Evolutionary conservation across 2,888 invertebrate species (phyloP), one percentile per base, ranked within the genome.

Genomic region (Lasioglossum calceatum): DNA sequence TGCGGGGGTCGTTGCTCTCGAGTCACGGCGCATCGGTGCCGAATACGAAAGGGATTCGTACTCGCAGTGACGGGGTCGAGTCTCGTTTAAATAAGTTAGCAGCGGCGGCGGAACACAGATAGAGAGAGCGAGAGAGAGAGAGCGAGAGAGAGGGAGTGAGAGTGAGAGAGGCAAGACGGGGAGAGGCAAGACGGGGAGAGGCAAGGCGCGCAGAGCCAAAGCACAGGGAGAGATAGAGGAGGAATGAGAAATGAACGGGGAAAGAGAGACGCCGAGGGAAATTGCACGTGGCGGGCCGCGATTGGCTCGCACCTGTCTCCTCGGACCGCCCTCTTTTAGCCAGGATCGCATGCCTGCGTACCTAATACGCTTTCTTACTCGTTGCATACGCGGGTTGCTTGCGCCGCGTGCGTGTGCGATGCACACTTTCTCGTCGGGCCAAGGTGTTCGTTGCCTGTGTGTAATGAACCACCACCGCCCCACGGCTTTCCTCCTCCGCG

Each of bases 221-320:
- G 32, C 32, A 64, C 16, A 39, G 36, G 89, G 70, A 70, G 36
- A 81, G 79, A 74, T 42, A 79, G 77, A 80, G 67, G 78, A 78
- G 70, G 80, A 81, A 72, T 70, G 89, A 61, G 84, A 84, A 82
- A 85, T 71, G 75, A 81, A 83, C 44, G 74, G 72, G 76, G 77
- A 85, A 82, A 89, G 91, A 90, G 88, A 87, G 88, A 87, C 73
- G 87, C 84, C 85, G 87, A 92, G 92, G 94, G 93, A 93, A 94
- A 93, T 94, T 92, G 93, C 93, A 93, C 93, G 91, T 92, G 93
- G 93, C 93, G 92, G 90, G 88, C 88, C 92, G 91, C 92, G 93
- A 95, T 95, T 95, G 94, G 94, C 92, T 93, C 92, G 93, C 93
- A 94, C 94, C 94, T 94, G 94, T 93, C 93, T 93, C 87, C 92